Base-by-base conservation (phyloP, 2,797 vertebrate genomes). In the Smutsia temminckii region DNA sequence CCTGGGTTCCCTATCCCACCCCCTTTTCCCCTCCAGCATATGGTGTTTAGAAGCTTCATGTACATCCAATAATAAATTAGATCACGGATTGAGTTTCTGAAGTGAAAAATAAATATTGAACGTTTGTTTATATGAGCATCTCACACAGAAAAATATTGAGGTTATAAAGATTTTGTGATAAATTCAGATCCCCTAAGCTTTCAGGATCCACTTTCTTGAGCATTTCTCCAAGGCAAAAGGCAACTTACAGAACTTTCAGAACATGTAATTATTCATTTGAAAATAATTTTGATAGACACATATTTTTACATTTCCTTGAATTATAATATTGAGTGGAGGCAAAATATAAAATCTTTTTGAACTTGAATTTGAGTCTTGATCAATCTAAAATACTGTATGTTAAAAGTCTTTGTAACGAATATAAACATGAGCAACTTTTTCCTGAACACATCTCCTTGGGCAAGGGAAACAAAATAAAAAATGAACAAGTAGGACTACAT, bases 21-120 rank as follows among this genome's bases (percentile, higher is more conserved):
- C 0, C 49, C 9, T 14, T 11, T 5, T 12, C 37, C 7, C 49
- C 34, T 49, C 59, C 34, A 42, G 59, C 57, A 12, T 55, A 55
- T n/a, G 49, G 29, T 83, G 84, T 83, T 57, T 37, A 80, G 90
- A 95, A 90, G 42, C 34, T 78, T 93, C 34, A 32, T 64, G 57
- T 85, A 91, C 68, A 90, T 61, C 61, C 88, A 88, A 85, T 83
- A 83, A 96, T 93, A 83, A 85, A 92, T 85, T 57, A 85, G 42
- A 92, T 69, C 68, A 89, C 64, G 72, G 55, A 20, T 53, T 77
- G 42, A 77, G n/a, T 74, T 96, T 95, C 92, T 51, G n/a, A 93
- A 85, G 40, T 92, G 27, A 64, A 72, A 66, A 59, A 86, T 93
- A 74, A 85, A 91, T 78, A 83, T 66, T 91, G 84, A 87, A 34